A percentile compares a stretch with the other conserved stretches of the same genome.
phyloP scores from a whole-genome alignment of 2,113 vertebrate genomes.

The Oreochromis aureus region DNA sequence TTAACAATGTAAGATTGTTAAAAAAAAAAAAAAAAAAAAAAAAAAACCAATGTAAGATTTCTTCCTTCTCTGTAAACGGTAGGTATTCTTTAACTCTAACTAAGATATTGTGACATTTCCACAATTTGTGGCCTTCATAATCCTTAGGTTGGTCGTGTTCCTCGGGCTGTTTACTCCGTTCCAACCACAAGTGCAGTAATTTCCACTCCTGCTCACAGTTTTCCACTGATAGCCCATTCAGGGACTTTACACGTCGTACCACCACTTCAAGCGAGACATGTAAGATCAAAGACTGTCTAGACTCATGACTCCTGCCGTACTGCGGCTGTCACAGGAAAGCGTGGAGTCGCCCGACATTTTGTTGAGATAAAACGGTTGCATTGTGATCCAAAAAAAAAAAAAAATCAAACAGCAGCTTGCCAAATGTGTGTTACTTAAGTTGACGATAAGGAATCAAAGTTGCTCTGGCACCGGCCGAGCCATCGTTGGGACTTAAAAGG shows the following conservation, averaged over 20 bases:
- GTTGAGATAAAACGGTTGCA: conserved; percentile 4
- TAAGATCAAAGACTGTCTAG: conserved; percentile 40
- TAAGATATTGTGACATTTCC: conserved; percentile 18
- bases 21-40: too few species aligned
- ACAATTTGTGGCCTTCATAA: background rate
- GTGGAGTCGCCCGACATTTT: background rate
- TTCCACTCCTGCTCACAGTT: background rate
- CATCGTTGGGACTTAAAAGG: background rate
- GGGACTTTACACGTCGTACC: conserved; percentile 3
- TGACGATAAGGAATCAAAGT: conserved; percentile 50
- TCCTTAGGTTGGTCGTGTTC: conserved; percentile 20
- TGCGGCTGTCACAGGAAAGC: background rate
- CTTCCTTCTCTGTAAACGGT: background rate
- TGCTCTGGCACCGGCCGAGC: conserved; percentile 12
- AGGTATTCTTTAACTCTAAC: background rate
- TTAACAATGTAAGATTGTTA: background rate
- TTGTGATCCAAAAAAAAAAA: background rate
- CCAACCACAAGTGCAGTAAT: background rate
- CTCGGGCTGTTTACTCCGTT: conserved; percentile 13
- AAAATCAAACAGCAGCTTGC: conserved; percentile 17
- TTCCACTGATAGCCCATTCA: conserved; percentile 15
- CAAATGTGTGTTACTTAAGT: conserved; percentile 11
- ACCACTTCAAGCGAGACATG: background rate
- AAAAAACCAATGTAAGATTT: background rate
- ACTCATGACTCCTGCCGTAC: conserved; percentile 4